These are phyloP conservation scores for Zosterops pallidus DNA, from an alignment of 2,113 vertebrate species.

Conservation along the genomic window DNA sequence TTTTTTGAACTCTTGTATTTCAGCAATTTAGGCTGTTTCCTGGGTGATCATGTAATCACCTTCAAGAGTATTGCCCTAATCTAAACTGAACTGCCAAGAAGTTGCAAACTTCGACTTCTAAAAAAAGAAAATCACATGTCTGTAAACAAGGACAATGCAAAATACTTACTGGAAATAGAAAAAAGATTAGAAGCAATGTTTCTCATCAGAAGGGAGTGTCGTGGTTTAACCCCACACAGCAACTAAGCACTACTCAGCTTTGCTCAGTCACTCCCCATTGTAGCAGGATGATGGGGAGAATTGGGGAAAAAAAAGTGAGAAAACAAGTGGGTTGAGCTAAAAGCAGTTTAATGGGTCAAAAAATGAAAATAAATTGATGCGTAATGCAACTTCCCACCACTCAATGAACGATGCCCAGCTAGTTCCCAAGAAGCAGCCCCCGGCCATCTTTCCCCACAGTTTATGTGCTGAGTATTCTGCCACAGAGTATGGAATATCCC, in stretches of 20 bases:
- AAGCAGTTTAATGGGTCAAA: neutral
- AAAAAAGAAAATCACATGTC: neutral
- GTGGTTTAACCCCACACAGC: neutral
- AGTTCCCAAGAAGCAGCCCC: neutral
- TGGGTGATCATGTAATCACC: neutral
- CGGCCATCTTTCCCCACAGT: neutral
- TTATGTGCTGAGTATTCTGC: neutral
- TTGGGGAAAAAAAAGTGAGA: neutral
- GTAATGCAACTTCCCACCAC: neutral
- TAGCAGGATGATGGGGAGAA: neutral
- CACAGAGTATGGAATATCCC: neutral
- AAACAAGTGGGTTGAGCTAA: neutral
- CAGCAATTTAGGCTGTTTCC: neutral
- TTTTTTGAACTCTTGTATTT: neutral
- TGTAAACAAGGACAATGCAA: neutral
- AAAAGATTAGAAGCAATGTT: neutral
- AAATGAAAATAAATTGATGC: neutral
- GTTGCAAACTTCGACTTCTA: neutral
- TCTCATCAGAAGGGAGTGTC: neutral
- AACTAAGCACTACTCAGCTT: neutral
- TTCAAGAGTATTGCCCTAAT: neutral
- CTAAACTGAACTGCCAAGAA: neutral
- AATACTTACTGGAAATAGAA: neutral
- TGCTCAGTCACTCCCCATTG: neutral
- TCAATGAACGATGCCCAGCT: no score